Evolutionary conservation across 2,888 invertebrate genomes (phyloP), one percentile per base, ranked within the genome.

Genomic region (Melieria crassipennis): DNA sequence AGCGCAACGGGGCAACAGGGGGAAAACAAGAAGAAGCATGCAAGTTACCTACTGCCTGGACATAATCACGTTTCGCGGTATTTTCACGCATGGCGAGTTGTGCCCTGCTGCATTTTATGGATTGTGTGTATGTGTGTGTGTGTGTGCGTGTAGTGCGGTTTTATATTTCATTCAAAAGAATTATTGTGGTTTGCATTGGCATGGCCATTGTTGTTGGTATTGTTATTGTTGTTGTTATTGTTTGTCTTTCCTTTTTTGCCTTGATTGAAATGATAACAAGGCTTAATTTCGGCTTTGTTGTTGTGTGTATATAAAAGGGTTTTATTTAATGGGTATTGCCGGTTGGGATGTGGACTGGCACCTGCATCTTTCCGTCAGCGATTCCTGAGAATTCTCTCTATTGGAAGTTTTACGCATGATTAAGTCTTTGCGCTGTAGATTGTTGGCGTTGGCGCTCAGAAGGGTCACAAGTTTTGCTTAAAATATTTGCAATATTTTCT

Each of bases 131-230:
- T 57, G 46, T 13, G 13, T 57, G 16, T 56, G 5, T 46, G 30
- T 46, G 16, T 48, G 7, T 48, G 13, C 42, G 4, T 56, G 77
- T 69, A 70, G 57, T 68, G 5, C 72, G 83, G 83, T 83, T 82
- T 83, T 79, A 75, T 76, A 76, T 83, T 83, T 82, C 84, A 81
- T 83, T 83, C 83, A 80, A 77, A 68, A 79, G 81, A 84, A 84
- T 76, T 75, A 74, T 73, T 77, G 74, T 73, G 76, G 65, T 60
- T 61, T 61, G 5, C 30, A 30, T 30, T 67, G 60, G 50, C 50
- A 60, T n/a, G n/a, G 9, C 13, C 30, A 30, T 30, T 46, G 55
- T 69, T 48, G 62, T 63, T 63, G 30, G 5, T 62, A 13, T 68
- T 48, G n/a, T n/a, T 58, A 16, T 61, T 55, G 62, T 60, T 60